A percentile compares a stretch with the other conserved stretches of the same genome.
Evolutionary conservation across 2,113 vertebrate species (phyloP).

Genomic region (Gymnogyps californianus): DNA sequence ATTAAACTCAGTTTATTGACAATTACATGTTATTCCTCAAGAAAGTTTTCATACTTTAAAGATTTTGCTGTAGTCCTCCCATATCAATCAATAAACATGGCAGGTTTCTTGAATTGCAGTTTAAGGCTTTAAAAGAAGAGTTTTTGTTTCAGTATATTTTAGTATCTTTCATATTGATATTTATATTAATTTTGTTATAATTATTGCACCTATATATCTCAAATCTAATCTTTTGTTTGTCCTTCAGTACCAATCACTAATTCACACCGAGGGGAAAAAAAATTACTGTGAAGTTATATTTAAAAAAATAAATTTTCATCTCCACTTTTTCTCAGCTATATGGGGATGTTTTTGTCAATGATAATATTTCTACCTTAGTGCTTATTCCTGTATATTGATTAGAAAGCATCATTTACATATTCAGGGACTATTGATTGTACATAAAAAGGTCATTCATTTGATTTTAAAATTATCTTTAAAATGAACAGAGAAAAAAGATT

Average conservation of each 20-base stretch:
- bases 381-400: conserved; percentile 13
- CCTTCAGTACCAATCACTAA: background rate
- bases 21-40: background rate
- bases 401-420: background rate
- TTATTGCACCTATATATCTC: background rate
- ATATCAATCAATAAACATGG: background rate
- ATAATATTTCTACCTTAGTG: background rate
- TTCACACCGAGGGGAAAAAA: background rate
- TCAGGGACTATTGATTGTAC: background rate
- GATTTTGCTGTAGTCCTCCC: background rate
- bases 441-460: background rate
- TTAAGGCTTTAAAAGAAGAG: background rate
- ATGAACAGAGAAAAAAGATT: background rate
- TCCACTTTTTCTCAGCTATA: background rate
- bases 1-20: background rate
- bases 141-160: background rate
- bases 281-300: background rate
- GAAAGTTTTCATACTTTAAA: background rate
- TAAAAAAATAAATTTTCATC: background rate
- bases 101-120: background rate
- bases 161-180: background rate
- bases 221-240: background rate
- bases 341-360: background rate
- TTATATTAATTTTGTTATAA: background rate
- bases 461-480: background rate